Conservation (phyloP, 2,888 invertebrate genomes). For the Nomada fabriciana region DNA sequence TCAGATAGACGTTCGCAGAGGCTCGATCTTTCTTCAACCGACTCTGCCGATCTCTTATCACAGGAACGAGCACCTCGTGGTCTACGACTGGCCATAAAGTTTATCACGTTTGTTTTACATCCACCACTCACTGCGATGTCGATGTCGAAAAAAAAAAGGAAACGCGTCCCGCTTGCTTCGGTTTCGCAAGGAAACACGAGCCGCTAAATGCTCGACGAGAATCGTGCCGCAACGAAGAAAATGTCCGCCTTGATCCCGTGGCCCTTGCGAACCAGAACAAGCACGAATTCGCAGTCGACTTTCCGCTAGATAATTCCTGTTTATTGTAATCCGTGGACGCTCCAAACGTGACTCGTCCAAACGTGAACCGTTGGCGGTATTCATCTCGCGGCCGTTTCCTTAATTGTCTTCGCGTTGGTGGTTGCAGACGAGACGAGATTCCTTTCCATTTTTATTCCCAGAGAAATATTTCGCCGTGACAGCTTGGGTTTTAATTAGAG, state of each 20-base stretch:
- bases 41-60: constrained; percentile 26
- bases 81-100: constrained; percentile 29
- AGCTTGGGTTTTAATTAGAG: too few relatives aligned
- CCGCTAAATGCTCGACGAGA: constrained; percentile 19
- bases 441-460: too few relatives aligned
- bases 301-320: constrained; percentile 28
- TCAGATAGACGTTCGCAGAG: constrained; percentile 44
- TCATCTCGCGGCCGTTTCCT: constrained; percentile 8
- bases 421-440: neutral
- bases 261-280: constrained; percentile 9
- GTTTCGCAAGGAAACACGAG: constrained; percentile 29
- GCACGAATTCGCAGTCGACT: constrained; percentile 18
- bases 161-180: constrained; percentile 9
- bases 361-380: neutral
- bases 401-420: constrained; percentile 9
- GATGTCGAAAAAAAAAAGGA: neutral
- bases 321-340: constrained; percentile 15
- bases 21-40: neutral
- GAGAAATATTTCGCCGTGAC: too few relatives aligned
- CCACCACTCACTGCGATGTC: neutral
- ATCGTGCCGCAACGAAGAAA: constrained; percentile 15
- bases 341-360: neutral
- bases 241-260: neutral
- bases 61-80: constrained; percentile 1
- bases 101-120: constrained; percentile 39